Conservation (phyloP, 2,113 vertebrate genomes). For the Rhizomys pruinosus region DNA sequence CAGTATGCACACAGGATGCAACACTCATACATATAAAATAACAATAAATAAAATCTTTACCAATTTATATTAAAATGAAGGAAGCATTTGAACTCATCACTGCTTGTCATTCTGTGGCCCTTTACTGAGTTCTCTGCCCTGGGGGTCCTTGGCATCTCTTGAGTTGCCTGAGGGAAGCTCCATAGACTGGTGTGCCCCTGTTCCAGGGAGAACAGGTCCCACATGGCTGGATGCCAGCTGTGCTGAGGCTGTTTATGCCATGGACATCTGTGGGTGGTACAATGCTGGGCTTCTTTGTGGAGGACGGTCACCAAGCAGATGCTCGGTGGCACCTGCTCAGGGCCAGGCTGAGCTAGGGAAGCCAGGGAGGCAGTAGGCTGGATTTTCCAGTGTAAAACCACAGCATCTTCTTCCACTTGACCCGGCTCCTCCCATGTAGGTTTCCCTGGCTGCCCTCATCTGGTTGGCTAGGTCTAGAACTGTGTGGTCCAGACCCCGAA, state of each 20-base stretch:
- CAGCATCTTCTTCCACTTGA: too few relatives aligned
- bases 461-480: too few relatives aligned
- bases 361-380: not conserved
- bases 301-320: not conserved
- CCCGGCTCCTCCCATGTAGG: not conserved
- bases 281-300: not conserved
- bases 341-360: not conserved
- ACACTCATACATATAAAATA: too few relatives aligned
- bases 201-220: not conserved
- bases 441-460: too few relatives aligned
- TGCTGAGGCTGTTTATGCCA: not conserved
- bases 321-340: not conserved
- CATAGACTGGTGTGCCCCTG: not conserved
- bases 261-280: not conserved
- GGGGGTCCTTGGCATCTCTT: not conserved
- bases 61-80: slow-evolving; percentile 7
- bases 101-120: too few relatives aligned
- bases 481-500: too few relatives aligned
- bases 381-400: not conserved
- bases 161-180: not conserved
- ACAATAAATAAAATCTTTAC: too few relatives aligned
- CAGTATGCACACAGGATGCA: too few relatives aligned
- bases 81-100: not conserved
- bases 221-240: not conserved
- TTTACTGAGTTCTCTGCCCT: not conserved